phyloP scores from a whole-genome alignment of 2,797 vertebrate genomes.

The Anolis apletophallus region DNA sequence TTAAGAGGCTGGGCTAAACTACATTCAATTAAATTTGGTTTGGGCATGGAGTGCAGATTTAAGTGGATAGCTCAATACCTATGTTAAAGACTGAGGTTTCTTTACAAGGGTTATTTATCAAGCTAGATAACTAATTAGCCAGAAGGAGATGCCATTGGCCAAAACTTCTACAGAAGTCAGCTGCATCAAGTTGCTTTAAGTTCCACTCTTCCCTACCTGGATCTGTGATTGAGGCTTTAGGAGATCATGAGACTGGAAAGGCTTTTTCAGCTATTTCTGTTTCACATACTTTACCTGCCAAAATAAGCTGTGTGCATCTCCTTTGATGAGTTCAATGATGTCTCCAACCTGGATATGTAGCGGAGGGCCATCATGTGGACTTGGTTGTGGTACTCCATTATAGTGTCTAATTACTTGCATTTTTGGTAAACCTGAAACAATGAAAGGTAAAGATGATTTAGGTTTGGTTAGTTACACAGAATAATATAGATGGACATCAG shows the following conservation, averaged over 20 bases:
- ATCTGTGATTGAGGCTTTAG: background rate
- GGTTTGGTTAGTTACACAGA: background rate
- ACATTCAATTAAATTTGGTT: background rate
- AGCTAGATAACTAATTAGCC: background rate
- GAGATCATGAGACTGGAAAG: background rate
- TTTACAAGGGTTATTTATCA: background rate
- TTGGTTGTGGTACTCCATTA: slow-evolving; percentile 84
- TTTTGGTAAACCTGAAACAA: slow-evolving; percentile 87
- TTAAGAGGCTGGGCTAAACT: background rate
- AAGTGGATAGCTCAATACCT: background rate
- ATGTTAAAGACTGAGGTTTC: background rate
- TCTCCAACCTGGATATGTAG: slow-evolving; percentile 90
- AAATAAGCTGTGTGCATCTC: slow-evolving; percentile 91
- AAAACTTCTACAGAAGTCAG: background rate
- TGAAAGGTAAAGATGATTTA: background rate
- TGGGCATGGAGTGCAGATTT: background rate
- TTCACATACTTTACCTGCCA: slow-evolving; percentile 87
- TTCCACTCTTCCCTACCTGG: background rate
- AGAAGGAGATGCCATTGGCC: too few species aligned
- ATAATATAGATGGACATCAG: background rate
- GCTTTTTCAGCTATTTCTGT: background rate
- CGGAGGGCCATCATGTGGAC: slow-evolving; percentile 81
- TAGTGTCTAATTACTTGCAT: slow-evolving; percentile 93
- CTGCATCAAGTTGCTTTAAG: background rate
- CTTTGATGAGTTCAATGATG: slow-evolving; percentile 89